Evolutionary conservation across 2,888 invertebrate species (phyloP).

Genomic region (Synergus japonicus): DNA sequence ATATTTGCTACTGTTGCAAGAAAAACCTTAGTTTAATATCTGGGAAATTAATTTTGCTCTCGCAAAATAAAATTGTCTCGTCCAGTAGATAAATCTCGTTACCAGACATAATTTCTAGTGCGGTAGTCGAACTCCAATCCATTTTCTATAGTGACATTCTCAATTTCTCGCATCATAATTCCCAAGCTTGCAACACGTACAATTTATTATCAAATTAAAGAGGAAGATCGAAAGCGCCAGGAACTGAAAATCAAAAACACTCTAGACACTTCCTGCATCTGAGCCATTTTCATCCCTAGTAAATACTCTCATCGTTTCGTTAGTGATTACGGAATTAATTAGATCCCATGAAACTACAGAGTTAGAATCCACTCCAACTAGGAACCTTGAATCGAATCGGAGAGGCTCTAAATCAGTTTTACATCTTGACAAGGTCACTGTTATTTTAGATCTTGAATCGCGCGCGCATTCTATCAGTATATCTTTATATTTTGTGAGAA

Average conservation of each 20-base stretch:
- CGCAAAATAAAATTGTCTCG: not conserved
- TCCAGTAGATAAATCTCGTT: not conserved
- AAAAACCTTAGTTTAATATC: not conserved
- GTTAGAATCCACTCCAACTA: conserved; percentile 1
- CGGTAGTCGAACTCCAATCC: not conserved
- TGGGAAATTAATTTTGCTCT: not conserved
- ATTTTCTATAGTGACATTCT: not conserved
- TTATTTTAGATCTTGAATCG: conserved; percentile 33
- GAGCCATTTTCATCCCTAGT: not conserved
- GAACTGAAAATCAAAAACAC: not conserved
- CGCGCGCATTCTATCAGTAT: conserved; percentile 3
- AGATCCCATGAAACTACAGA: conserved; percentile 29
- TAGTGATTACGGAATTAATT: not conserved
- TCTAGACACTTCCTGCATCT: not conserved
- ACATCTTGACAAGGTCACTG: conserved; percentile 24
- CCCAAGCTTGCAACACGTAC: not conserved
- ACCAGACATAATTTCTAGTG: not conserved
- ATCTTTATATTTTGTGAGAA: conserved; percentile 11
- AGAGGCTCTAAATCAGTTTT: conserved; percentile 31
- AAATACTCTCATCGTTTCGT: conserved; percentile 11
- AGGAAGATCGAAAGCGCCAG: not conserved
- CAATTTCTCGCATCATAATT: not conserved
- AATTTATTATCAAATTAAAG: not conserved
- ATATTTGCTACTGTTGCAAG: not conserved
- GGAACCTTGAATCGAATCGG: conserved; percentile 11